Conservation (phyloP, 2,888 invertebrate species). For the Acrocyrtus sp. region DNA sequence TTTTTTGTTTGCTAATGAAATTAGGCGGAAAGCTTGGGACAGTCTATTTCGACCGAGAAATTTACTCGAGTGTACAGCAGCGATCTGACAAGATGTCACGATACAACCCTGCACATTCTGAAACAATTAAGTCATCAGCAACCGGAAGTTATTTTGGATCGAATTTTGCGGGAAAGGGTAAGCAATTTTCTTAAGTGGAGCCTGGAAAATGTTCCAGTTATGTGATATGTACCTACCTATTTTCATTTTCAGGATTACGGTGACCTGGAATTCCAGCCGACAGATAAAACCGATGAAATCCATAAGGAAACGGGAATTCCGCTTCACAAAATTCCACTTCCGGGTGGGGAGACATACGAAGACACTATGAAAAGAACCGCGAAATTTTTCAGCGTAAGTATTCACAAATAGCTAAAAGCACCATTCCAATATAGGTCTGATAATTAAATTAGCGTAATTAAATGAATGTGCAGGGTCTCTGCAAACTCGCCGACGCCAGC, state of each 20-base stretch:
- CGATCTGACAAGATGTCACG: constrained; percentile 56
- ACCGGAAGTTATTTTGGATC: constrained; percentile 43
- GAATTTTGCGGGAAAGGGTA: constrained; percentile 50
- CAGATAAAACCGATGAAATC: constrained; percentile 16
- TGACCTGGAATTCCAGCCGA: constrained; percentile 53
- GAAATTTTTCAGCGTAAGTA: constrained; percentile 48
- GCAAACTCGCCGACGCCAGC: constrained; percentile 44
- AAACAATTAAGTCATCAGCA: constrained; percentile 32
- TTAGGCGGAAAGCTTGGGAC: constrained; percentile 51
- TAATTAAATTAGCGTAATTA: constrained; percentile 10
- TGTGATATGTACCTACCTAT: neutral
- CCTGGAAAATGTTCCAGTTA: neutral
- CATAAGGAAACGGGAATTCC: constrained; percentile 29
- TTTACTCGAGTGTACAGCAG: constrained; percentile 53
- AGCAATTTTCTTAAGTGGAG: constrained; percentile 18
- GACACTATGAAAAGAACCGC: constrained; percentile 42
- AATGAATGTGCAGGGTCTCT: constrained; percentile 43
- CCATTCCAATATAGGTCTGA: neutral
- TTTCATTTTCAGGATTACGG: constrained; percentile 50
- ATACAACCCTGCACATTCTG: constrained; percentile 53
- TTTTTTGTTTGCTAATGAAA: neutral
- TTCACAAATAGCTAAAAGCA: neutral
- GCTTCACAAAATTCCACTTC: constrained; percentile 49
- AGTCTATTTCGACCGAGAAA: constrained; percentile 40
- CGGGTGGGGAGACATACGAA: constrained; percentile 53